Evolutionary conservation across 2,113 vertebrate species (phyloP).

Genomic region (Porphyrio hochstetteri): DNA sequence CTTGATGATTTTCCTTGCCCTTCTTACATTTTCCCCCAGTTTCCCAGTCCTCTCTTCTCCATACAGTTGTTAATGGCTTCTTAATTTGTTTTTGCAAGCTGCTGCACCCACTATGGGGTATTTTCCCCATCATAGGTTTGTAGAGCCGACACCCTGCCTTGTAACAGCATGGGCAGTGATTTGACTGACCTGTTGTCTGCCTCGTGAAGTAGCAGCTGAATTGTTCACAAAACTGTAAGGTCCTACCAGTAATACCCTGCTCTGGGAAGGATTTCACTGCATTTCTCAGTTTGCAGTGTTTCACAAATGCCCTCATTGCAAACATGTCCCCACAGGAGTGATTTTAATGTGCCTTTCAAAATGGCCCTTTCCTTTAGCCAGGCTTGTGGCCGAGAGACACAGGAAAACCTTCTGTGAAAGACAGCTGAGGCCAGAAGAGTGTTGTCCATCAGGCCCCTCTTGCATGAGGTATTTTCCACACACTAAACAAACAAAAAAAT

Average conservation of each 20-base stretch:
- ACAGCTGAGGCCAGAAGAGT: neutral
- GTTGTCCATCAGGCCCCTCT: neutral
- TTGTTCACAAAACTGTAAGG: neutral
- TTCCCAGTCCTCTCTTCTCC: neutral
- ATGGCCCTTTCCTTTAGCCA: neutral
- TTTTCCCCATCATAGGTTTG: neutral
- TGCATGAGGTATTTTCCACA: neutral
- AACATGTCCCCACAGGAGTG: neutral
- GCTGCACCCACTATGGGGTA: neutral
- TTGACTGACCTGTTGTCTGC: neutral
- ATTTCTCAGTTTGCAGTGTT: neutral
- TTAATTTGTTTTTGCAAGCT: neutral
- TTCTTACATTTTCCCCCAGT: neutral
- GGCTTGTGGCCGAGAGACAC: neutral
- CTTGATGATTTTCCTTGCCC: neutral
- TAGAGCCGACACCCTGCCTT: neutral
- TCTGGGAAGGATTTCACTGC: neutral
- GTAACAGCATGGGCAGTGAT: neutral
- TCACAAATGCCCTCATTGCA: neutral
- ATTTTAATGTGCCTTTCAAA: neutral
- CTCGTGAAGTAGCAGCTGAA: neutral
- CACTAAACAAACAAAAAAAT: neutral
- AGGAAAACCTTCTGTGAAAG: neutral
- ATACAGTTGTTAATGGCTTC: neutral
- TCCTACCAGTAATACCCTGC: neutral